Conservation (phyloP, 2,113 vertebrate species). For the Oryzias javanicus region DNA sequence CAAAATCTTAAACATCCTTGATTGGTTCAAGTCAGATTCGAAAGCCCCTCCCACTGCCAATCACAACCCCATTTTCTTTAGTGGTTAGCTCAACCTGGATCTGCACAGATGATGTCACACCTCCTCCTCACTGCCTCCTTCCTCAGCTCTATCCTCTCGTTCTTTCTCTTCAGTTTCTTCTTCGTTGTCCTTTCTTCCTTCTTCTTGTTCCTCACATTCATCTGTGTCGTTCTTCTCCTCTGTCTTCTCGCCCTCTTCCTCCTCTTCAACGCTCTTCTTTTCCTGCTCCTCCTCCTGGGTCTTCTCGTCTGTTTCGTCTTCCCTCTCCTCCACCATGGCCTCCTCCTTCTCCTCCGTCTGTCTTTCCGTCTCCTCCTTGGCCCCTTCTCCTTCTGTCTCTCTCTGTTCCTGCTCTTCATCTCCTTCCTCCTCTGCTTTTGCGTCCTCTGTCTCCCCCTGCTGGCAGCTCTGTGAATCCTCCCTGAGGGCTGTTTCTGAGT, state of each 20-base stretch:
- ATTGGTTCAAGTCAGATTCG: neutral
- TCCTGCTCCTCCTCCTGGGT: neutral
- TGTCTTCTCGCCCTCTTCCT: neutral
- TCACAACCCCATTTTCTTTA: slow-evolving; percentile 11
- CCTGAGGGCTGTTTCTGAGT: neutral
- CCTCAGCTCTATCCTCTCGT: neutral
- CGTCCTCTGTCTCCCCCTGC: slow-evolving; percentile 8
- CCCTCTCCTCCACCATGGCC: neutral
- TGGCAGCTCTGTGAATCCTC: slow-evolving; percentile 10
- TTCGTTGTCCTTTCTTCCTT: neutral
- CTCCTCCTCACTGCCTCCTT: too few relatives aligned
- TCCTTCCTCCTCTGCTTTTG: neutral
- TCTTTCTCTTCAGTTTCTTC: neutral
- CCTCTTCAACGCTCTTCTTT: too few relatives aligned
- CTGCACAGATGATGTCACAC: slow-evolving; percentile 1
- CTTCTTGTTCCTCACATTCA: neutral
- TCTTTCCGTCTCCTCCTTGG: neutral
- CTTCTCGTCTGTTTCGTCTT: neutral
- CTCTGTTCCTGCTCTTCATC: neutral
- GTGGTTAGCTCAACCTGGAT: neutral
- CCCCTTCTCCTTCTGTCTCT: neutral
- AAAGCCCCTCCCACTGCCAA: slow-evolving; percentile 9
- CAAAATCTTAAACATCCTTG: too few relatives aligned
- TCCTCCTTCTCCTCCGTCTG: neutral
- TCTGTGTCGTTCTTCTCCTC: neutral